These are phyloP conservation scores for Rhinichthys osculus DNA, from an alignment of 2,797 vertebrate genomes.

Conservation along the genomic window DNA sequence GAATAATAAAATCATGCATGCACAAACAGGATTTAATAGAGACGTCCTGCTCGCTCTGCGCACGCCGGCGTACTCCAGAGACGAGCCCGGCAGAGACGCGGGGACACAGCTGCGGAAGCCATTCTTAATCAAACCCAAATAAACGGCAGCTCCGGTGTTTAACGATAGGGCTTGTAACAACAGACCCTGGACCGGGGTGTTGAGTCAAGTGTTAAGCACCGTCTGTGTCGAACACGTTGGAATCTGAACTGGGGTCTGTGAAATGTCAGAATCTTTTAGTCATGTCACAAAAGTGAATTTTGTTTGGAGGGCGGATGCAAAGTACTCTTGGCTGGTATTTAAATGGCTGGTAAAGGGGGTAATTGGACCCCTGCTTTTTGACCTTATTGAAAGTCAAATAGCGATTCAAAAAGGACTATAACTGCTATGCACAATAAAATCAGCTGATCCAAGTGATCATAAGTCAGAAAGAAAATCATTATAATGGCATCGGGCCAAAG, in stretches of 20 bases:
- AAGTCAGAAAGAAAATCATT: slow-evolving; percentile 4
- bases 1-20: slow-evolving; percentile 77
- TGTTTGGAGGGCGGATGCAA: slow-evolving; percentile 3
- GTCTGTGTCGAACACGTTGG: slow-evolving; percentile 56
- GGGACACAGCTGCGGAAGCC: slow-evolving; percentile 76
- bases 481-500: not conserved
- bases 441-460: not conserved
- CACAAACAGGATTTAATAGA: slow-evolving; percentile 77
- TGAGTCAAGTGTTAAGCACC: slow-evolving; percentile 59
- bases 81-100: slow-evolving; percentile 55
- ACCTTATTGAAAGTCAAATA: slow-evolving; percentile 10
- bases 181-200: slow-evolving; percentile 42
- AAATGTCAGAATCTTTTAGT: slow-evolving; percentile 45
- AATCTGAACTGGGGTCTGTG: slow-evolving; percentile 21
- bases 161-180: slow-evolving; percentile 65
- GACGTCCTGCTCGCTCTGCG: slow-evolving; percentile 67
- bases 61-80: slow-evolving; percentile 31
- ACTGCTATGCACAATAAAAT: not conserved
- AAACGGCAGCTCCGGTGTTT: slow-evolving; percentile 62
- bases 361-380: slow-evolving; percentile 12
- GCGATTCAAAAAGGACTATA: not conserved
- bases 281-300: slow-evolving; percentile 24
- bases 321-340: slow-evolving; percentile 16
- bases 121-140: slow-evolving; percentile 75
- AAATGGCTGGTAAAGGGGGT: slow-evolving; percentile 1